phyloP scores from a whole-genome alignment of 1,140 invertebrate genomes.

The Panagrolaimus sp. region DNA sequence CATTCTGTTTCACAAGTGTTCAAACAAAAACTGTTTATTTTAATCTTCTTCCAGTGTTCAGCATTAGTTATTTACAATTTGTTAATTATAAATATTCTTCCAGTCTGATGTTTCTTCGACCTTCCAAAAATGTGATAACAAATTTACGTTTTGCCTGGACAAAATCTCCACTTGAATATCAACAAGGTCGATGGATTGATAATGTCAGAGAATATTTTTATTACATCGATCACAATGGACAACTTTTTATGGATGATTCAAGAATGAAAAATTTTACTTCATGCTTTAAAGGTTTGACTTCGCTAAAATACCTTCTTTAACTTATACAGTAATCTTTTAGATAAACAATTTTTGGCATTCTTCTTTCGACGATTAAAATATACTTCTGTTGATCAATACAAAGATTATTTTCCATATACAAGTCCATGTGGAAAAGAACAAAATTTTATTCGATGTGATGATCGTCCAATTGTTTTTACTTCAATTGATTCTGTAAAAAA shows the following conservation, averaged over 20 bases:
- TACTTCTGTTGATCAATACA: conserved; percentile 70
- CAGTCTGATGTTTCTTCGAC: no score
- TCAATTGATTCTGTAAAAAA: conserved; percentile 65
- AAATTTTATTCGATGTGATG: conserved; percentile 88
- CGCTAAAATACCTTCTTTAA: conserved; percentile 18
- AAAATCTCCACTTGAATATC: conserved; percentile 12
- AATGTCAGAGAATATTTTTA: conserved; percentile 84
- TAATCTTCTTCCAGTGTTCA: no score
- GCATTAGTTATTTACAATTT: no score
- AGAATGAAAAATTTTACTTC: conserved; percentile 97
- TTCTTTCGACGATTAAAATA: conserved; percentile 77
- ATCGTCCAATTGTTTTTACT: conserved; percentile 86
- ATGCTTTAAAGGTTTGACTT: conserved; percentile 77
- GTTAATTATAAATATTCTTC: no score
- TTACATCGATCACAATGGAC: conserved; percentile 90
- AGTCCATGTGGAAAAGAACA: conserved; percentile 83
- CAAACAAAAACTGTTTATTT: no score
- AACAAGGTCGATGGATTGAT: conserved; percentile 31
- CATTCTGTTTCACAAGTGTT: no score
- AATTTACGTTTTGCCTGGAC: background rate
- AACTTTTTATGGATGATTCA: conserved; percentile 91
- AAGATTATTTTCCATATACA: conserved; percentile 77
- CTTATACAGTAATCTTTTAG: conserved; percentile 63
- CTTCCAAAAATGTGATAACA: no score
- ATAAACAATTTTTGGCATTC: conserved; percentile 87